Base-by-base conservation (phyloP, 2,797 vertebrate genomes). In the Coregonus suidteri region DNA sequence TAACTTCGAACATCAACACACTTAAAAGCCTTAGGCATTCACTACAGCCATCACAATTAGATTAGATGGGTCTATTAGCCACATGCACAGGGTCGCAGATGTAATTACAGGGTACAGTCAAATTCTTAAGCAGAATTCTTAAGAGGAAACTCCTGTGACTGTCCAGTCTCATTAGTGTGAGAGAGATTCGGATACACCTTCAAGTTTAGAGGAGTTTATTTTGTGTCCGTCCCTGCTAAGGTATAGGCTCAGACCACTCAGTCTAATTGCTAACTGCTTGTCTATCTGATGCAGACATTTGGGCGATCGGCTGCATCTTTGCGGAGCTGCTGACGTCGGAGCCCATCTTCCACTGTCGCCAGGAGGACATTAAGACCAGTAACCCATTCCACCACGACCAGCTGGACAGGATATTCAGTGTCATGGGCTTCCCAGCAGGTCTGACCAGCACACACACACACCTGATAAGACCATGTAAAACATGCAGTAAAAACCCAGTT, bases 381-480 rank as follows among this genome's bases (percentile, higher is more conserved):
- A 99, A 99, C 90, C 97, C 97, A 73, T 99, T 98, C 90, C 98
- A 99, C 89, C 98, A 99, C 0, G 98, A 99, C 93, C 98, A 99
- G 85, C 92, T 99, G 75, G 98, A 99, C 94, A 93, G 98, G 80
- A 99, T 99, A 93, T 99, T 99, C 92, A 98, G 97, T 77, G 97
- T 98, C 87, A 99, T 99, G 98, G 98, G 98, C 82, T 99, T 98
- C 91, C 98, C 98, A 76, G 98, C 97, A 98, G 97, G 97, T 99
- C 90, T 88, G 90, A 30, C 25, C 20, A 31, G 15, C 31, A 41
- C 25, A 16, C 71, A 16, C 71, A 73, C 71, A 56, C 66, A 69
- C 15, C 16, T 1, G n/a, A 68, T 37, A 1, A 62, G 1, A 62
- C 56, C 53, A 56, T 18, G 15, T 56, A 56, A 6, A 56, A 18